phyloP scores from a whole-genome alignment of 2,113 vertebrate species.

The Hippocampus mohnikei region DNA sequence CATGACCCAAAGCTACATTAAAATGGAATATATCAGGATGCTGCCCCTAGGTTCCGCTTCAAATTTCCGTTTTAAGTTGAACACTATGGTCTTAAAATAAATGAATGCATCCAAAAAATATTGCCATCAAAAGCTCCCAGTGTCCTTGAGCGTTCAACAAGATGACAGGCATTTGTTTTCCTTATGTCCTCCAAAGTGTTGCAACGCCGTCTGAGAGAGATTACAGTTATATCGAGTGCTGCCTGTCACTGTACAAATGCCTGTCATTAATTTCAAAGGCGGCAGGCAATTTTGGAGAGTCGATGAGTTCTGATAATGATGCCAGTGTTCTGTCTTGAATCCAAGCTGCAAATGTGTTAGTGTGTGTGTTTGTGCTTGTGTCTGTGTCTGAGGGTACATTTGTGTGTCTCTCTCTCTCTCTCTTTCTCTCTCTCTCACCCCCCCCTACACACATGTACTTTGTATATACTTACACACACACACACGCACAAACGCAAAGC shows the following conservation, averaged over 20 bases:
- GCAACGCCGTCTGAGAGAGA: conserved; percentile 54
- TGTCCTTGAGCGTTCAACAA: conserved; percentile 41
- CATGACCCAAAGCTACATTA: conserved; percentile 5
- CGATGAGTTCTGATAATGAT: conserved; percentile 56
- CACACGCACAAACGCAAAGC: too few relatives aligned
- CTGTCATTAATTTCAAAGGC: conserved; percentile 62
- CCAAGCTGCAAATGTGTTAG: conserved; percentile 13
- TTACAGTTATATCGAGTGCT: conserved; percentile 59
- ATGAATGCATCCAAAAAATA: conserved; percentile 20
- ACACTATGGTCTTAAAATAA: conserved; percentile 26
- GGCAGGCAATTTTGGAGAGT: conserved; percentile 60
- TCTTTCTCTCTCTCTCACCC: too few relatives aligned
- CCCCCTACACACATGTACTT: too few relatives aligned
- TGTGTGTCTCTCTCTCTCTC: too few relatives aligned
- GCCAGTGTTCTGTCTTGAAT: conserved; percentile 25
- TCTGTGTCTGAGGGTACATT: too few relatives aligned
- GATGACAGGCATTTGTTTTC: conserved; percentile 59
- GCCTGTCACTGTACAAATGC: conserved; percentile 65
- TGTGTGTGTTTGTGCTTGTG: too few relatives aligned
- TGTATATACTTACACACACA: too few relatives aligned
- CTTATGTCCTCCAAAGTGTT: conserved; percentile 41
- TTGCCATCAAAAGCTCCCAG: not conserved
- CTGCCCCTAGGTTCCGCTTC: conserved; percentile 24
- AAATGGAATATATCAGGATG: not conserved
- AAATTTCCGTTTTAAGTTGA: conserved; percentile 27